Base-by-base conservation (phyloP, 1,140 invertebrate genomes). In the Cyclina sinensis region DNA sequence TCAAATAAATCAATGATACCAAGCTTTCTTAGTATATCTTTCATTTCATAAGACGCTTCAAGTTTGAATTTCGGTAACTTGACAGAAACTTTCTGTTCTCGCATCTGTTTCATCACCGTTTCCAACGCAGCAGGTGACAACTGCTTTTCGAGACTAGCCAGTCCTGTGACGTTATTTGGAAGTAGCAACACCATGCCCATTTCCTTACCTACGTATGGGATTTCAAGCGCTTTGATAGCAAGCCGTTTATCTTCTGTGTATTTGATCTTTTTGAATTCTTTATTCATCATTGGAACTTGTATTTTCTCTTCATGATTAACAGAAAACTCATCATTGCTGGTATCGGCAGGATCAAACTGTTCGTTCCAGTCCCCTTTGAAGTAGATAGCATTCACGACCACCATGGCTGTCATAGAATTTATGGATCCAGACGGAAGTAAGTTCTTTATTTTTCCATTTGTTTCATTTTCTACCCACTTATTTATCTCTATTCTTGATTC, bases 181-280 rank as follows among this genome's bases (percentile, higher is more conserved):
- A 90, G 5, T 74, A 27, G 54, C 96, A n/a, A n/a, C n/a, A n/a
- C n/a, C n/a, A n/a, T n/a, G n/a, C n/a, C n/a, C n/a, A n/a, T n/a
- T n/a, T n/a, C n/a, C n/a, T n/a, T n/a, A n/a, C n/a, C n/a, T n/a
- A n/a, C n/a, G n/a, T n/a, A n/a, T n/a, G n/a, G n/a, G n/a, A n/a
- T n/a, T n/a, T n/a, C n/a, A n/a, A n/a, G n/a, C n/a, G n/a, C n/a
- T n/a, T n/a, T n/a, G n/a, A 96, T 0, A 65, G 91, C 7, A 97
- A 79, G 0, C 97, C 97, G 97, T 21, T 97, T 95, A 0, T 99
- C 94, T 37, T 99, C 97, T 84, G 97, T 97, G 97, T 98, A 97
- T 82, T 88, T 91, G 4, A 95, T 32, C 11, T 94, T 94, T 24
- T 93, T 94, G 0, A 96, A 97, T 93, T 97, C 97, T 92, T 98